A percentile compares a stretch with the other conserved stretches of the same genome.
Conservation (phyloP, 1,140 invertebrate genomes). For the Meteorus sp. region DNA sequence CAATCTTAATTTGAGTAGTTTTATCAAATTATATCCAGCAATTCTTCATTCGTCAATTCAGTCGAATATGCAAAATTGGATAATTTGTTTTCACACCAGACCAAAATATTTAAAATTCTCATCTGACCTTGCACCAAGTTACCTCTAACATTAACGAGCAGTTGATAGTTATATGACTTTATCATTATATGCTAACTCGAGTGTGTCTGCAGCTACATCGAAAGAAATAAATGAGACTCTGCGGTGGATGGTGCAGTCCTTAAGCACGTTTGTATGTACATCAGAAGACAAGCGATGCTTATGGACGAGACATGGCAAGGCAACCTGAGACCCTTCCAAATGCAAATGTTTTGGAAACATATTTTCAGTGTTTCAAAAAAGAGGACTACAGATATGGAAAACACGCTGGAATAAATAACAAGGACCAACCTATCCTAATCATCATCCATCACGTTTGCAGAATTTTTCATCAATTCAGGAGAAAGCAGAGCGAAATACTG, state of each 20-base stretch:
- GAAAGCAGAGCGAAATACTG: too few species aligned
- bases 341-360: neutral
- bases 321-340: neutral
- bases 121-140: too few species aligned
- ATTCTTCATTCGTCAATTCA: too few species aligned
- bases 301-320: neutral
- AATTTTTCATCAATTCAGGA: too few species aligned
- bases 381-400: neutral
- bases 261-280: conserved; percentile 10
- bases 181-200: neutral
- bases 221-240: conserved; percentile 8
- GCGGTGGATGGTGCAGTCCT: neutral
- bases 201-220: neutral
- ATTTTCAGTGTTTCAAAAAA: neutral
- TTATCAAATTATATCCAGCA: too few species aligned
- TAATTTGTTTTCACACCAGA: too few species aligned
- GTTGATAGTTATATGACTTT: neutral
- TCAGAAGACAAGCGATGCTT: neutral
- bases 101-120: too few species aligned
- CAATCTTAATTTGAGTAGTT: too few species aligned
- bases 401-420: neutral
- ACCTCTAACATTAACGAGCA: neutral
- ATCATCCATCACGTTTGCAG: too few species aligned
- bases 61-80: too few species aligned
- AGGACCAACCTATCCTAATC: neutral